Evolutionary conservation across 2,113 vertebrate genomes (phyloP), one percentile per base, ranked within the genome.

Genomic region (Naja naja): DNA sequence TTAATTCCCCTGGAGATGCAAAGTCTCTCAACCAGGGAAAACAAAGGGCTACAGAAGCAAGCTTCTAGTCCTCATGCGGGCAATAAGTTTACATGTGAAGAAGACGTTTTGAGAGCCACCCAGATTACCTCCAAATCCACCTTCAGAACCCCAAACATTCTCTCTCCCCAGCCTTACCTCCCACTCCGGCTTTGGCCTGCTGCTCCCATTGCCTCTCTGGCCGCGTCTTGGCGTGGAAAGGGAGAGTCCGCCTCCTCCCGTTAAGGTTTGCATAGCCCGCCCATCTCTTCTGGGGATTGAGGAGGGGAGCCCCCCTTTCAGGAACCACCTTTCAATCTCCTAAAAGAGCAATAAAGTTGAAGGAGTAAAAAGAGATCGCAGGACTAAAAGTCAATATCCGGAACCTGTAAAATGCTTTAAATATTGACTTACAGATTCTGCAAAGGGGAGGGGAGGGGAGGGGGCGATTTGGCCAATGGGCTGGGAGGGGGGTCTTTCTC

Each of bases 211-310:
- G 34, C 34, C 16, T 81, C 34, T 81, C 18, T 0, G 34, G 34
- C 20, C 23, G 74, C 2, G 74, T 22, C 74, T 43, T 39, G 7
- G 69, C 5, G 5, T 74, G 69, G n/a, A 7, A 74, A 74, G 16
- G n/a, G 64, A 34, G n/a, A 7, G 18, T 34, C 18, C 0, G 6
- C 74, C n/a, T 43, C 2, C 2, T 22, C 4, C 18, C 18, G 0
- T 43, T 43, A 81, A 22, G 74, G 74, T 20, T 9, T 43, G 34
- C 7, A 7, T 18, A 3, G 74, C 34, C 74, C 3, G 18, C 34
- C 74, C 74, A 81, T 81, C 74, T 39, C 74, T 81, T 43, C 18
- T 1, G 8, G 74, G 3, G 18, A 14, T 10, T 22, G 74, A 34
- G 74, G 18, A 39, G 34, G 34, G 0, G 5, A 16, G 12, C 20